Evolutionary conservation across 2,888 invertebrate genomes (phyloP).

Genomic region (Diaphora mendica): DNA sequence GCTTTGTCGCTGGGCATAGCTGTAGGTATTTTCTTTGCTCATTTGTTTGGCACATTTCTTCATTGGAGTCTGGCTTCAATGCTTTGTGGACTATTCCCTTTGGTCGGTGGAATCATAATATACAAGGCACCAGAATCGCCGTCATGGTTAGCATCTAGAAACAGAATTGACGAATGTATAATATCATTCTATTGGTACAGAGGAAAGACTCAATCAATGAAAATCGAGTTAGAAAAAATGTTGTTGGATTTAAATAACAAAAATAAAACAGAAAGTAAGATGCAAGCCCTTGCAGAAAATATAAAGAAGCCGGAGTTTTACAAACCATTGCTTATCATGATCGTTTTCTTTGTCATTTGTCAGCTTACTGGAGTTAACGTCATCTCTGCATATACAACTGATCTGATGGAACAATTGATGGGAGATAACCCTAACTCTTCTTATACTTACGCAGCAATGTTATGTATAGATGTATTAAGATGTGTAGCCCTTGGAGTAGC

Average conservation of each 20-base stretch:
- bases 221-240: conserved; percentile 82
- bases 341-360: conserved; percentile 88
- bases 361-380: conserved; percentile 91
- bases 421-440: conserved; percentile 73
- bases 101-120: conserved; percentile 83
- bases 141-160: conserved; percentile 88
- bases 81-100: conserved; percentile 84
- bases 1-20: conserved; percentile 88
- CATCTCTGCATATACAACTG: conserved; percentile 90
- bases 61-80: conserved; percentile 87
- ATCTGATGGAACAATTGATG: conserved; percentile 88
- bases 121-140: conserved; percentile 89
- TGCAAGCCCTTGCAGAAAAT: conserved; percentile 70
- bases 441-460: conserved; percentile 88
- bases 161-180: conserved; percentile 86
- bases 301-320: conserved; percentile 86
- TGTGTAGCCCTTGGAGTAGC: conserved; percentile 87
- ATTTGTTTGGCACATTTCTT: conserved; percentile 88
- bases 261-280: conserved; percentile 66
- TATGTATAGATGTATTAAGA: conserved; percentile 88
- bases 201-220: conserved; percentile 80
- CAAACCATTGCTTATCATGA: conserved; percentile 88
- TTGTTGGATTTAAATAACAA: conserved; percentile 73
- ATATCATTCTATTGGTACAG: conserved; percentile 88
- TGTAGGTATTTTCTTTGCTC: conserved; percentile 88